Evolutionary conservation across 2,888 invertebrate genomes (phyloP).

Genomic region (Lochmaea capreae): DNA sequence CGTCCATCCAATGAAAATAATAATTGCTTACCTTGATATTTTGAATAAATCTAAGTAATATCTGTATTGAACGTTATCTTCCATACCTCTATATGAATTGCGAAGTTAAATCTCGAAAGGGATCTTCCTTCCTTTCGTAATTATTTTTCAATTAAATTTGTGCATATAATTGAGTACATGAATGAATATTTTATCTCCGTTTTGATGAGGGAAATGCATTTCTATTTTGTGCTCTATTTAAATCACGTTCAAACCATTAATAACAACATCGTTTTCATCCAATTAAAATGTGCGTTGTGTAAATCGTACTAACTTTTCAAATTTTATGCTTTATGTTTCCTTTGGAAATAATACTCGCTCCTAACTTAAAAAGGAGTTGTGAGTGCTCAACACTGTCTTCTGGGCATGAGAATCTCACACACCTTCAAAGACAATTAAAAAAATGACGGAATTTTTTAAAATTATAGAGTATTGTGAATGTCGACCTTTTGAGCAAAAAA

Average conservation of each 20-base stretch:
- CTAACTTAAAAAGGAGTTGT: no score
- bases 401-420: no score
- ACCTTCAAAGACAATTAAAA: no score
- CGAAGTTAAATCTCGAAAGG: constrained; percentile 17
- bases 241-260: background rate
- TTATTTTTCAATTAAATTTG: constrained; percentile 27
- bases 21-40: constrained; percentile 25
- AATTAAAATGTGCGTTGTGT: background rate
- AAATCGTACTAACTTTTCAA: background rate
- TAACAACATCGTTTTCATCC: background rate
- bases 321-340: background rate
- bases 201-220: constrained; percentile 11
- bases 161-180: constrained; percentile 23
- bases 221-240: background rate
- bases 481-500: no score
- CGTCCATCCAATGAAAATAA: constrained; percentile 4
- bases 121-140: constrained; percentile 17
- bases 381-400: no score
- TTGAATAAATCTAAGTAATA: constrained; percentile 26
- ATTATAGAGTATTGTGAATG: no score
- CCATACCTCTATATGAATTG: constrained; percentile 13
- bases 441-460: no score
- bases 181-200: constrained; percentile 25
- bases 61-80: constrained; percentile 13
- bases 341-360: background rate